These are phyloP conservation scores for Cettia cetti DNA, from an alignment of 2,113 vertebrate genomes.

Conservation along the genomic window DNA sequence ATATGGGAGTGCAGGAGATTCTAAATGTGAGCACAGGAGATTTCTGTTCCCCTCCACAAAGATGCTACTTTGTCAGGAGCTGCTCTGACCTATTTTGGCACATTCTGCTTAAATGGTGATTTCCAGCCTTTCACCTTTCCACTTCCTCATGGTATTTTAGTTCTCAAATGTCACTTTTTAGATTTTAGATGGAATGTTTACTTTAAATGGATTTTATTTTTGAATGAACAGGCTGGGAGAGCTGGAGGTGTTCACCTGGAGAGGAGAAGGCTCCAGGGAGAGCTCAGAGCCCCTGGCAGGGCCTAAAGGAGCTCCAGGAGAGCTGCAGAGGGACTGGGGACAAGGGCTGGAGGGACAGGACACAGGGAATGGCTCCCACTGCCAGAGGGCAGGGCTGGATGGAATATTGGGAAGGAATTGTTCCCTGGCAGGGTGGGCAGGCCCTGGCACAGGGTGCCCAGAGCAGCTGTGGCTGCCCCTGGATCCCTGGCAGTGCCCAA, in stretches of 20 bases:
- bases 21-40: background rate
- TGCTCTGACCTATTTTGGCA: background rate
- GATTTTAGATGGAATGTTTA: background rate
- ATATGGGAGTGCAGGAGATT: background rate
- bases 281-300: accelerated
- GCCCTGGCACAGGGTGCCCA: background rate
- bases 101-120: background rate
- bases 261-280: background rate
- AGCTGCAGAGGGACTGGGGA: background rate
- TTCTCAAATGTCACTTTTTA: background rate
- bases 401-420: background rate
- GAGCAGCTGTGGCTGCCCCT: background rate
- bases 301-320: background rate
- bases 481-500: background rate
- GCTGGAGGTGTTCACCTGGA: background rate
- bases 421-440: background rate
- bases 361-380: background rate
- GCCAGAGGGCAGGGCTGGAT: background rate
- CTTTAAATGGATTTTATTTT: background rate
- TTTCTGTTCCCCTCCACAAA: background rate
- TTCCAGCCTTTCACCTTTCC: background rate
- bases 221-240: background rate
- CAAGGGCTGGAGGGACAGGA: background rate
- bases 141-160: background rate
- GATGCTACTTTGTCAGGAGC: accelerated